Evolutionary conservation across 2,888 invertebrate species (phyloP).

Genomic region (Leptinotarsa haldemani): DNA sequence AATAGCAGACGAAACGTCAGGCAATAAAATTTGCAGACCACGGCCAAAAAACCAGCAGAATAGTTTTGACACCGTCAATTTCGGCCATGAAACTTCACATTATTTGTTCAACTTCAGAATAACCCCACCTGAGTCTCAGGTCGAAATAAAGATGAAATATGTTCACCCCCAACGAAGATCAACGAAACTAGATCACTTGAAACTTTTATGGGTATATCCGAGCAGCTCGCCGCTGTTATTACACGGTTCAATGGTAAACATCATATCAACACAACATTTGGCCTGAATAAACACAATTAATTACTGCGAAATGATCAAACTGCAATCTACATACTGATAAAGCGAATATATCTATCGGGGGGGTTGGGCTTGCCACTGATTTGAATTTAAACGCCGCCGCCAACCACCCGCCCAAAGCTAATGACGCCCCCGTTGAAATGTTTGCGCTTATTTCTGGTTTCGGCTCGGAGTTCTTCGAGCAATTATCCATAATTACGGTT

Average conservation of each 20-base stretch:
- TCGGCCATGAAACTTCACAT: no score
- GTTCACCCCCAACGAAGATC: no score
- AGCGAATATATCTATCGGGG: slow-evolving; percentile 15
- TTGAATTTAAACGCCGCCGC: slow-evolving; percentile 17
- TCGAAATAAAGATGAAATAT: no score
- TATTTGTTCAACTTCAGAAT: no score
- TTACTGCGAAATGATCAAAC: slow-evolving; percentile 36
- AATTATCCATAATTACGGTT: slow-evolving; percentile 14
- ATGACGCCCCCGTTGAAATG: slow-evolving; percentile 12
- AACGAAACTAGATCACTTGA: background rate
- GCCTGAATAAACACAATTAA: slow-evolving; percentile 29
- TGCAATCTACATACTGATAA: slow-evolving; percentile 41
- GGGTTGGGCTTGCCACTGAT: slow-evolving; percentile 9
- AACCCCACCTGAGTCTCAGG: no score
- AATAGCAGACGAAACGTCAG: no score
- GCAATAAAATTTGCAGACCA: no score
- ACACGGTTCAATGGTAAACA: slow-evolving; percentile 20
- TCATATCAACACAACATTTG: slow-evolving; percentile 19
- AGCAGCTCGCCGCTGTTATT: background rate
- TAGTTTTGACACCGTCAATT: no score
- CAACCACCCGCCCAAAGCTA: background rate
- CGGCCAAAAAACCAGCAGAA: no score
- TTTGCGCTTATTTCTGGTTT: slow-evolving; percentile 16
- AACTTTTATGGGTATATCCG: background rate
- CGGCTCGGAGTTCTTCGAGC: background rate